phyloP scores from a whole-genome alignment of 2,797 vertebrate genomes.

The Mycteria americana region DNA sequence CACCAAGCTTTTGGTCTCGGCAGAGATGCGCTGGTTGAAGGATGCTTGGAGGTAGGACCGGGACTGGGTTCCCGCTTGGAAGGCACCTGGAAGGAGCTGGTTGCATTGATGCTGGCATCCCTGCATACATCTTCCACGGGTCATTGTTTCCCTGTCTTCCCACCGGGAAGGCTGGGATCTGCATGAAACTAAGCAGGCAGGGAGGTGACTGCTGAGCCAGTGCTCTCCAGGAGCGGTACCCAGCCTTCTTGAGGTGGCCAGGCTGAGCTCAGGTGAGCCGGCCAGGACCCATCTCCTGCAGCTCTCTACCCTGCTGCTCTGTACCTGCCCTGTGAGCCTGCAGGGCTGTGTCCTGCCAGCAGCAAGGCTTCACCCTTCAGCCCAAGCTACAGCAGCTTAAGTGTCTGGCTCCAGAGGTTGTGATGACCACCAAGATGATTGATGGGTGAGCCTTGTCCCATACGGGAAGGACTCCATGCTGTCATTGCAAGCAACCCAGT shows the following conservation, averaged over 20 bases:
- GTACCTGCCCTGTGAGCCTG: neutral
- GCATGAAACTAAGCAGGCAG: fast-evolving
- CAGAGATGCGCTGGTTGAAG: neutral
- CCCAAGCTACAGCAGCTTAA: neutral
- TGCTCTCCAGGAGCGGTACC: neutral
- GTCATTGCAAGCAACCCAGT: neutral
- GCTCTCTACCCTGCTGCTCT: neutral
- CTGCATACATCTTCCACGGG: fast-evolving
- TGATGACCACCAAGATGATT: neutral
- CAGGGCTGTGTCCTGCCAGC: neutral
- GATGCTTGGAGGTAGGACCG: neutral
- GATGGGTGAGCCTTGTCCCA: neutral
- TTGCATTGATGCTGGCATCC: neutral
- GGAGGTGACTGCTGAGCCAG: neutral
- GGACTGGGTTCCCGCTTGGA: neutral
- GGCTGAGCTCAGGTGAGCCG: neutral
- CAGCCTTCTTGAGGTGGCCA: fast-evolving
- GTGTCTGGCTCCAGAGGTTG: neutral
- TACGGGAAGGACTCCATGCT: fast-evolving
- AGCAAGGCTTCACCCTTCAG: neutral
- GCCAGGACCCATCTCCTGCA: no score
- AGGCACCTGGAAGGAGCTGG: neutral
- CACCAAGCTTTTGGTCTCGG: neutral
- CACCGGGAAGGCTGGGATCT: neutral
- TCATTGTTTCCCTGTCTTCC: neutral